Percentiles rank a stretch among this genome's conserved stretches.
Conservation (phyloP, 2,888 invertebrate genomes). For the Aphelenchoides bicaudatus region DNA sequence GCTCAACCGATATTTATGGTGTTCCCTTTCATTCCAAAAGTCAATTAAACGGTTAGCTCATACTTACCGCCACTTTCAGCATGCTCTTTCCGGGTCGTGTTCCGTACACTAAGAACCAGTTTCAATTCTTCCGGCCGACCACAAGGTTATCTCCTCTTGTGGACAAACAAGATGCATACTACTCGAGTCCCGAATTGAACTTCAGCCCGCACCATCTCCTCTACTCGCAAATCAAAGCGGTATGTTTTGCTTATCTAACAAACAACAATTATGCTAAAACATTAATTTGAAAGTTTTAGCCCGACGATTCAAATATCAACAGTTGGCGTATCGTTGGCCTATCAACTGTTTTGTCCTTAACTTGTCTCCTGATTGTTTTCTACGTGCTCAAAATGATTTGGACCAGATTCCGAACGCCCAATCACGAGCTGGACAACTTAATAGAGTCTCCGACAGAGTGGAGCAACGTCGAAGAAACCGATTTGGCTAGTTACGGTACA, state of each 20-base stretch:
- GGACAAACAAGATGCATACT: too few species aligned
- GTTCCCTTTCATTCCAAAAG: too few species aligned
- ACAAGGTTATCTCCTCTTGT: too few species aligned
- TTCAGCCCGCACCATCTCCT: slow-evolving; percentile 5
- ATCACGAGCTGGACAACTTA: slow-evolving; percentile 2
- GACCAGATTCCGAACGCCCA: slow-evolving; percentile 8
- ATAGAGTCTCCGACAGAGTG: slow-evolving; percentile 11
- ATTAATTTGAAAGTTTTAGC: neutral
- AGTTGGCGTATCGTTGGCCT: slow-evolving; percentile 15
- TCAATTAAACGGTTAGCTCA: too few species aligned
- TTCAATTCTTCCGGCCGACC: too few species aligned
- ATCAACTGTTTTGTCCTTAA: slow-evolving; percentile 8
- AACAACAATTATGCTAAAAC: neutral
- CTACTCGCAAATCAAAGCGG: neutral
- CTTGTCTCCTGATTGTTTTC: slow-evolving; percentile 15
- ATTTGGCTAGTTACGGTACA: neutral
- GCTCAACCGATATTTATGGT: too few species aligned
- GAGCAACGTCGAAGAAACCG: slow-evolving; percentile 13
- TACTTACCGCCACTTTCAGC: too few species aligned
- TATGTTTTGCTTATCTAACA: neutral
- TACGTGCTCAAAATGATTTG: slow-evolving; percentile 19
- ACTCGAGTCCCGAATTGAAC: too few species aligned
- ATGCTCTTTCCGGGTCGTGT: too few species aligned
- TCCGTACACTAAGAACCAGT: too few species aligned
- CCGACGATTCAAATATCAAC: neutral